Evolutionary conservation across 2,113 vertebrate species (phyloP), one percentile per base, ranked within the genome.

Genomic region (Silurus glanis): DNA sequence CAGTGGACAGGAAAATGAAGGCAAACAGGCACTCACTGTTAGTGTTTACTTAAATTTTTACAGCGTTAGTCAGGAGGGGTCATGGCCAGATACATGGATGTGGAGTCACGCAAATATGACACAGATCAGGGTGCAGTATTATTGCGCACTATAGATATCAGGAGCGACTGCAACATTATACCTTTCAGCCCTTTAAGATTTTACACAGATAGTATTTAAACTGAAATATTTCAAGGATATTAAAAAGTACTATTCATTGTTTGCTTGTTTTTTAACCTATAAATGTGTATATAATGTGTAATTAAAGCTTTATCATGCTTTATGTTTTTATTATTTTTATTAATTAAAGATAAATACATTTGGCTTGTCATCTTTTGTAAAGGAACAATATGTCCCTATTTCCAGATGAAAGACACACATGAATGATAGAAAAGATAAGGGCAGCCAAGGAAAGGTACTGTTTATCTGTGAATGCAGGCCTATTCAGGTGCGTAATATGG

Each of bases 31-130:
- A 71, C 85, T 82, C 67, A 75, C 56, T 74, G 56, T 47, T 45
- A 82, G 71, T 82, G 85, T 86, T 76, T 82, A 86, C 69, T 82
- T 82, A 64, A 82, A 83, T 82, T 82, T 82, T 47, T 21, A 45
- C 47, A 82, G 66, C 5, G 45, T 55, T 86, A 72, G 55, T 47
- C 85, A 82, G 56, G 47, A 64, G 14, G 21, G 80, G 69, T 64
- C 58, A 56, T 9, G n/a, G 67, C 5, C 4, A 17, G 53, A 37
- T 51, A 86, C 56, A 82, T 62, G 16, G 10, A 37, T 69, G 56
- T 74, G 56, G 37, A 86, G 69, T 86, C 67, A 82, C 28, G 59
- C 72, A 87, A 83, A 76, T 66, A 62, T 66, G 71, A 56, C 71
- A 86, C 49, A 45, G 59, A 86, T 86, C 12, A 2, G 69, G 55